Evolutionary conservation across 2,113 vertebrate species (phyloP), one percentile per base, ranked within the genome.

Genomic region (Amazona vittata): DNA sequence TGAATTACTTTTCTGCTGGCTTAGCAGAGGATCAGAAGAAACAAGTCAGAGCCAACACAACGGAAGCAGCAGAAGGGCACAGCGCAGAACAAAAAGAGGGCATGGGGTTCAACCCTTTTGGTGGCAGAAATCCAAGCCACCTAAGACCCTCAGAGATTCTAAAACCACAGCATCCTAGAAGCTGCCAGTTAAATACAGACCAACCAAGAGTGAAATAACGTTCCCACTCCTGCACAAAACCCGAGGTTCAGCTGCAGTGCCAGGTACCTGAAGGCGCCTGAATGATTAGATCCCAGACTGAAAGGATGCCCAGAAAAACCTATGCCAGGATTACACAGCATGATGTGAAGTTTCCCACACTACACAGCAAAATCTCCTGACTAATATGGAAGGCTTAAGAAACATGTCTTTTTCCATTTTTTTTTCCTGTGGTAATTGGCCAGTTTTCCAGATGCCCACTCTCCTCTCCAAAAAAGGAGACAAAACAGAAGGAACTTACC

Each of bases 401-500:
- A 92, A 70, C 22, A 37, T 21, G 14, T 22, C 6, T 76, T 75
- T 76, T n/a, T 28, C 21, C 33, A 37, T 6, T 12, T 73, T 39
- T 39, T 76, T 71, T 68, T 20, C 22, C 60, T 17, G 26, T 57
- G 67, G 63, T 76, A 93, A 88, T 44, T 83, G 53, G 49, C 49
- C 63, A 49, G 79, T 86, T 90, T 77, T 86, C 71, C 80, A 92
- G 60, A 93, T 74, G 47, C 29, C 31, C 73, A n/a, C 11, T 80
- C 77, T 83, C 41, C 37, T 67, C 43, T 76, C 35, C 26, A 77
- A 91, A 91, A 77, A 87, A 53, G 16, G 49, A 77, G 18, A 91
- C 43, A 85, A 94, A 94, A 69, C 52, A 88, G 37, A 83, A 92
- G 67, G 70, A 92, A 70, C 49, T 92, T 93, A 86, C 6, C 41